A percentile compares a stretch with the other conserved stretches of the same genome.
phyloP scores from a whole-genome alignment of 2,113 vertebrate genomes.

The Emydocephalus ijimae region DNA sequence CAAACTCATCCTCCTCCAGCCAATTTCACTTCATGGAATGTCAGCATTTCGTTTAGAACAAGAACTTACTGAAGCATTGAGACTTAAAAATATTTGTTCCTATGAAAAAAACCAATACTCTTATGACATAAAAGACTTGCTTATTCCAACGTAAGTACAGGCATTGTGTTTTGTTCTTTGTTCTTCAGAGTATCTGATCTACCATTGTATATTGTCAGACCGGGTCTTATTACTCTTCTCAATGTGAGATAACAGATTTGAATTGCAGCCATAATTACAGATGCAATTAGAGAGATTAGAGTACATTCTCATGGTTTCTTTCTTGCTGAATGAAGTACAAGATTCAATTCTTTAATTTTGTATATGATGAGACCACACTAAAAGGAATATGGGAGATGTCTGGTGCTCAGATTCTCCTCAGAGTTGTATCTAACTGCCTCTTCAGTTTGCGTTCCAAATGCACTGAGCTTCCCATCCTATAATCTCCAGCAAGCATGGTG shows the following conservation, averaged over 20 bases:
- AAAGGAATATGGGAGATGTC: neutral
- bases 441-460: neutral
- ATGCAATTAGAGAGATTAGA: neutral
- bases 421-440: neutral
- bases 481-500: neutral
- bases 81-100: neutral
- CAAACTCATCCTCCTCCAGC: neutral
- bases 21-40: neutral
- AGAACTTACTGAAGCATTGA: neutral
- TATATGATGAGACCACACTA: neutral
- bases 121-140: neutral
- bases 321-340: constrained; percentile 2
- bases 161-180: constrained; percentile 11
- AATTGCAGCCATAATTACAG: constrained; percentile 5
- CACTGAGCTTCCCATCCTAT: neutral
- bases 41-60: neutral
- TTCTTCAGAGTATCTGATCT: constrained; percentile 10
- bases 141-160: neutral
- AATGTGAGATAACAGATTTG: neutral
- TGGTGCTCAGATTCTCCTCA: neutral
- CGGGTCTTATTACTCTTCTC: neutral
- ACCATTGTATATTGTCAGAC: neutral
- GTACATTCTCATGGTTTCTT: constrained; percentile 7
- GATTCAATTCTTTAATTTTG: neutral
- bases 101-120: neutral